Percentiles rank a stretch among this genome's conserved stretches.
These are phyloP conservation scores for Caenorhabditis sulstoni DNA, from an alignment of 2,888 invertebrate genomes.

Conservation along the genomic window DNA sequence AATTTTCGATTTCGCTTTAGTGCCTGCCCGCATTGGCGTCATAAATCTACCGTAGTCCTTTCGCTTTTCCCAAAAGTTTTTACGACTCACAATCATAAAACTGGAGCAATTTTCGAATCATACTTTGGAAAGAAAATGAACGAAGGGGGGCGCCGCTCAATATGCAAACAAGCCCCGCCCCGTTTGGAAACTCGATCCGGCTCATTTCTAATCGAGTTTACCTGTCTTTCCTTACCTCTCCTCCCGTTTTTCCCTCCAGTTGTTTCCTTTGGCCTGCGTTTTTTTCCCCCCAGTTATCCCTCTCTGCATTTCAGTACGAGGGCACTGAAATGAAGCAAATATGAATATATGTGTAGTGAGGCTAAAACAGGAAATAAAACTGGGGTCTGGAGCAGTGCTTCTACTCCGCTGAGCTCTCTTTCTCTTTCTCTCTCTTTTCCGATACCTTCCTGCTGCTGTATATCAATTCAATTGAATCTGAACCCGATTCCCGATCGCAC, in stretches of 20 bases:
- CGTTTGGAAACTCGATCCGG: conserved; percentile 23
- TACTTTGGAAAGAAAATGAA: background rate
- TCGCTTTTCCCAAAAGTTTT: background rate
- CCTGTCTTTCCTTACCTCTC: conserved; percentile 11
- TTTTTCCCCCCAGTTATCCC: background rate
- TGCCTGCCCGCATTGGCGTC: background rate
- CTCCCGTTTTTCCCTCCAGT: background rate
- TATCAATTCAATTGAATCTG: conserved; percentile 24
- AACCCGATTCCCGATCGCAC: too few relatives aligned
- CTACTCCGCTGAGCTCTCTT: conserved; percentile 15
- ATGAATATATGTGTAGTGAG: conserved; percentile 34
- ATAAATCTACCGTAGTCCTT: background rate
- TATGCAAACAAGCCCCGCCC: background rate
- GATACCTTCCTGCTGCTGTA: background rate
- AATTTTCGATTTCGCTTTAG: too few relatives aligned
- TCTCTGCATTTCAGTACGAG: conserved; percentile 10
- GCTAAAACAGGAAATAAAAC: conserved; percentile 56
- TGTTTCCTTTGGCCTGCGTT: background rate
- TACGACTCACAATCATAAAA: background rate
- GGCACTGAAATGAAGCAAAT: conserved; percentile 35
- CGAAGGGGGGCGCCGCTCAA: background rate
- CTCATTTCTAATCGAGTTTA: conserved; percentile 26
- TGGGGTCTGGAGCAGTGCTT: conserved; percentile 19
- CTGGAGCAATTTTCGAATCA: conserved; percentile 11
- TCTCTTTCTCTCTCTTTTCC: too few relatives aligned